Percentiles rank a stretch among this genome's conserved stretches.
Conservation (phyloP, 1,140 invertebrate genomes). For the Laodelphax striatellus region DNA sequence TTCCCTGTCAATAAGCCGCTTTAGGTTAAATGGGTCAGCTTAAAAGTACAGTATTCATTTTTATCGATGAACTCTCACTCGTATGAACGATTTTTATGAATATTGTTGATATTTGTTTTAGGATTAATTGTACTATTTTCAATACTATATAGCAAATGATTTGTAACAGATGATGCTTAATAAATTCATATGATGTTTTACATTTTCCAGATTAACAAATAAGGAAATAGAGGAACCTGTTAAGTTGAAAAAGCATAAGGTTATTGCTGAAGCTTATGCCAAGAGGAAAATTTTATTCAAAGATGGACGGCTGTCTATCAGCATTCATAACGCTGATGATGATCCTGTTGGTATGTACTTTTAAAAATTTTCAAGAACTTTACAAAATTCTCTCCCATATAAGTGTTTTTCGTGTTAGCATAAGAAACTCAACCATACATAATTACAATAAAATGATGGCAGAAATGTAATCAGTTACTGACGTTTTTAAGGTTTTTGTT, state of each 20-base stretch:
- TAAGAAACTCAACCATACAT: too few species aligned
- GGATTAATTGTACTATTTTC: not conserved
- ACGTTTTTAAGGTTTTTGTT: too few species aligned
- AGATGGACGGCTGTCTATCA: slow-evolving; percentile 68
- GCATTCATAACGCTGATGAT: slow-evolving; percentile 69
- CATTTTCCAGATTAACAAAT: slow-evolving; percentile 15
- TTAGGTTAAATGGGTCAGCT: too few species aligned
- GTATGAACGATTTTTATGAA: too few species aligned
- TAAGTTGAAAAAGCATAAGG: slow-evolving; percentile 74
- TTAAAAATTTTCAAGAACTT: too few species aligned
- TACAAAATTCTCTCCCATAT: too few species aligned
- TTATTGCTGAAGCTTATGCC: slow-evolving; percentile 81
- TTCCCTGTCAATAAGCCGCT: too few species aligned
- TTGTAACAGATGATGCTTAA: not conserved
- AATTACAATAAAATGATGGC: too few species aligned
- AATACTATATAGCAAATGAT: not conserved
- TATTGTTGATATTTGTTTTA: not conserved
- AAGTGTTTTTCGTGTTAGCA: too few species aligned
- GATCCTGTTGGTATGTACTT: slow-evolving; percentile 64
- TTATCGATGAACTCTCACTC: too few species aligned
- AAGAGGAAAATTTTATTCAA: slow-evolving; percentile 75
- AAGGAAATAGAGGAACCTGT: slow-evolving; percentile 47
- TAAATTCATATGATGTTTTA: not conserved
- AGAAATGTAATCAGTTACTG: too few species aligned
- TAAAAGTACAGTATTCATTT: too few species aligned